Evolutionary conservation across 1,140 invertebrate species (phyloP).

Genomic region (Lamellibrachia luymesi): DNA sequence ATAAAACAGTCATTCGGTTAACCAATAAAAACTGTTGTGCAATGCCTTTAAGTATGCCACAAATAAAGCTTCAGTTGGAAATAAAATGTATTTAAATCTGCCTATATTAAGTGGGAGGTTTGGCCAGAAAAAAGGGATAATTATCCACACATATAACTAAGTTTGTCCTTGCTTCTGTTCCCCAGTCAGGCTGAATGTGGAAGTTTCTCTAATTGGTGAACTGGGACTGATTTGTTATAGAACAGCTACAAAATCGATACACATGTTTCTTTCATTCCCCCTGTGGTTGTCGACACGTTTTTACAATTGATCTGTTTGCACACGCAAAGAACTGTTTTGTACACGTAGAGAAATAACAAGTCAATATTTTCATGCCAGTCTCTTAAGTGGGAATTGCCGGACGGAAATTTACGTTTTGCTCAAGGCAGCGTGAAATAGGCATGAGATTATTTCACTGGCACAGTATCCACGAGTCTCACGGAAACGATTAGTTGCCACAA

Average conservation of each 20-base stretch:
- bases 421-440: neutral
- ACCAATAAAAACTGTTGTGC: too few relatives aligned
- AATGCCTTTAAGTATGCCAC: too few relatives aligned
- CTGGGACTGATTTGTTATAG: neutral
- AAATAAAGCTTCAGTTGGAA: too few relatives aligned
- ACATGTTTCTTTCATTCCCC: neutral
- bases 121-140: neutral
- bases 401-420: slow-evolving; percentile 5
- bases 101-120: neutral
- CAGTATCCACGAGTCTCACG: neutral
- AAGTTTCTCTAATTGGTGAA: neutral
- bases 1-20: too few relatives aligned
- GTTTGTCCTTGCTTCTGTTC: neutral
- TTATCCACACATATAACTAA: neutral
- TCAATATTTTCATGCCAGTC: neutral
- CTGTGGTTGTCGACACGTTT: neutral
- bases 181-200: neutral
- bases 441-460: neutral
- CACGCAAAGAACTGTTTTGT: neutral
- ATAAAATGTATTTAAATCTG: neutral
- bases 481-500: neutral
- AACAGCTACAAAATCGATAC: neutral
- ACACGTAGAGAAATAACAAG: neutral
- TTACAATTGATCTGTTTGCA: neutral
- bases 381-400: neutral